phyloP scores from a whole-genome alignment of 2,113 vertebrate genomes.

The Ophthalmolycus amberensis region DNA sequence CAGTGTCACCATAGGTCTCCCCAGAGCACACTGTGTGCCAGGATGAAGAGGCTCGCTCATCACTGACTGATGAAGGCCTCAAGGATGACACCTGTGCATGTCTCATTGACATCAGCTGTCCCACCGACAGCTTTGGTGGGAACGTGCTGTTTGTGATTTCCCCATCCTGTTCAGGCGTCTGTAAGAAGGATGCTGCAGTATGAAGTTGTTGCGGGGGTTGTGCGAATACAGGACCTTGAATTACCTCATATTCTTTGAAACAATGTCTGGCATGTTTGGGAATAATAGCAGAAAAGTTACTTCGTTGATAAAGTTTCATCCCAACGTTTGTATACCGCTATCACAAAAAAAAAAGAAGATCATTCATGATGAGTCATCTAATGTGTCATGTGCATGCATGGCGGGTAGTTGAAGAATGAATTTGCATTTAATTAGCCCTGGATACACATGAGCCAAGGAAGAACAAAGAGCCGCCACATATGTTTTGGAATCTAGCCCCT shows the following conservation, averaged over 20 bases:
- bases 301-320: not conserved
- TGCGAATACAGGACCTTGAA: slow-evolving; percentile 12
- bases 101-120: slow-evolving; percentile 17
- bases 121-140: slow-evolving; percentile 10
- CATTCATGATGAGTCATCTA: slow-evolving; percentile 28
- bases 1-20: slow-evolving; percentile 46
- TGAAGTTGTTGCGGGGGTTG: slow-evolving; percentile 4
- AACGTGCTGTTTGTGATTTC: not conserved
- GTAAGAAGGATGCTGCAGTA: not conserved
- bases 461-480: slow-evolving; percentile 48
- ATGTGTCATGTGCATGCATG: slow-evolving; percentile 29
- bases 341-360: slow-evolving; percentile 15
- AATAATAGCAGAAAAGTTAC: slow-evolving; percentile 6
- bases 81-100: slow-evolving; percentile 37
- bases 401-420: slow-evolving; percentile 15
- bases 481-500: slow-evolving; percentile 42
- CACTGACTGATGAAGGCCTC: slow-evolving; percentile 48
- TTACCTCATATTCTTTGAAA: slow-evolving; percentile 22
- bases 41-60: slow-evolving; percentile 53
- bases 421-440: slow-evolving; percentile 60
- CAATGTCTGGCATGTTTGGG: not conserved
- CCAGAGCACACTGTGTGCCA: slow-evolving; percentile 33
- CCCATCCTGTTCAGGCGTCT: slow-evolving; percentile 3
- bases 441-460: slow-evolving; percentile 46
- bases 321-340: not conserved